These are phyloP conservation scores for Paramormyrops kingsleyae DNA, from an alignment of 2,113 vertebrate species.

Conservation along the genomic window DNA sequence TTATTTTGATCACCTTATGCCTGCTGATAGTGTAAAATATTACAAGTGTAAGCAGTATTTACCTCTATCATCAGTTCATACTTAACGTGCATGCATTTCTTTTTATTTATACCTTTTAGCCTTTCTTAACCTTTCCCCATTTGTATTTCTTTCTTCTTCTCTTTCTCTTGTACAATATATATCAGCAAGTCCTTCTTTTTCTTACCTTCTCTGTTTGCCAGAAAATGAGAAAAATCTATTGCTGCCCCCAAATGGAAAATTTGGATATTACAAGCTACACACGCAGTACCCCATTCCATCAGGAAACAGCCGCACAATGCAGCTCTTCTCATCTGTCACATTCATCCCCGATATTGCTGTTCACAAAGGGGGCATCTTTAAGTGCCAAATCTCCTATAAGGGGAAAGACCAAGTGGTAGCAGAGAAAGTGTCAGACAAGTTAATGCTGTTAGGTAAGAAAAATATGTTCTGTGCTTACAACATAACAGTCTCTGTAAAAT, in stretches of 20 bases:
- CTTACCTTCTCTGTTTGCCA: slow-evolving; percentile 33
- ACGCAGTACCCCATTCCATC: slow-evolving; percentile 48
- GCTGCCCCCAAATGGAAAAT: slow-evolving; percentile 42
- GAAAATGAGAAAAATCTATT: slow-evolving; percentile 54
- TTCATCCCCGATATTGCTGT: slow-evolving; percentile 60
- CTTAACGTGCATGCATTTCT: not conserved
- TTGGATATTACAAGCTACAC: slow-evolving; percentile 62
- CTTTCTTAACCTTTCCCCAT: not conserved
- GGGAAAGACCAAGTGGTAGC: slow-evolving; percentile 64
- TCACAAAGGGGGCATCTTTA: slow-evolving; percentile 63
- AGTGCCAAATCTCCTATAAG: slow-evolving; percentile 62
- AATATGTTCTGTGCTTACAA: not conserved
- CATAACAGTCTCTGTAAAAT: too few species aligned
- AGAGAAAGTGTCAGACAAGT: slow-evolving; percentile 60
- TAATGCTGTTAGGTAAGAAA: slow-evolving; percentile 58
- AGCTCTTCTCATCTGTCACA: slow-evolving; percentile 59
- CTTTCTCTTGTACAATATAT: not conserved
- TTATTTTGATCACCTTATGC: not conserved
- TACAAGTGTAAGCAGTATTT: not conserved
- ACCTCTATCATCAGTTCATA: not conserved
- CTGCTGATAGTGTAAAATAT: not conserved
- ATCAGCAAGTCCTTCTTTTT: slow-evolving; percentile 12
- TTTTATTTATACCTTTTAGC: not conserved
- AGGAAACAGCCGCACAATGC: slow-evolving; percentile 33
- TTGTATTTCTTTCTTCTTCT: not conserved